Evolutionary conservation across 2,797 vertebrate genomes (phyloP).

Genomic region (Amphiprion clarkii): DNA sequence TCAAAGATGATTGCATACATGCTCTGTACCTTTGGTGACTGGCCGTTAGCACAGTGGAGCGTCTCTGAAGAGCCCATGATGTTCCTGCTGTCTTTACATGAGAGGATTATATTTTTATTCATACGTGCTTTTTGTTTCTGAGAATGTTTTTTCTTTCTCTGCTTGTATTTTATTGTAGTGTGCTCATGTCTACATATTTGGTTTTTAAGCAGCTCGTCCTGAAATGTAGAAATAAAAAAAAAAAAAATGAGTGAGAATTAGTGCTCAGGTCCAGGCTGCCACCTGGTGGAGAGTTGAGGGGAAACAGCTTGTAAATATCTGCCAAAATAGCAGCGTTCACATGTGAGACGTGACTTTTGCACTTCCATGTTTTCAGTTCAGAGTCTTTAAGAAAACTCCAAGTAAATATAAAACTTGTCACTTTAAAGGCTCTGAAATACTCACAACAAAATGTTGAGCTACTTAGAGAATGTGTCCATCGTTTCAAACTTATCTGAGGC

Average conservation of each 20-base stretch:
- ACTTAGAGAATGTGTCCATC: no score
- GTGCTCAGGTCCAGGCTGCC: constrained; percentile 42
- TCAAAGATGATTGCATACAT: neutral
- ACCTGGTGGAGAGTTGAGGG: constrained; percentile 68
- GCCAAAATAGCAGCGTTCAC: neutral
- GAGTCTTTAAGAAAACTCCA: neutral
- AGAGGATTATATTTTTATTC: neutral
- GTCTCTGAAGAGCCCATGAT: neutral
- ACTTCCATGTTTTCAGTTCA: neutral
- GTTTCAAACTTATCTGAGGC: no score
- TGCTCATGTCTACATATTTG: neutral
- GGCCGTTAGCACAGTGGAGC: neutral
- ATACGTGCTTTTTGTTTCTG: neutral
- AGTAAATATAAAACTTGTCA: no score
- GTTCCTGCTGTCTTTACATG: neutral
- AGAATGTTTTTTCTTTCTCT: neutral
- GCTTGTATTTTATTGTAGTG: neutral
- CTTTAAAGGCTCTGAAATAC: neutral
- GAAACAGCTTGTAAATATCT: neutral
- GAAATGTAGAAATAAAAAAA: no score
- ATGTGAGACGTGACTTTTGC: constrained; percentile 32
- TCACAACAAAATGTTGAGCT: no score
- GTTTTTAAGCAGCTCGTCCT: no score
- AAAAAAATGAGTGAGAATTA: no score
- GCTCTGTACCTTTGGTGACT: neutral